Percentiles rank a stretch among this genome's conserved stretches.
phyloP scores from a whole-genome alignment of 1,140 invertebrate species.

The Yoshiicerus persimilis region DNA sequence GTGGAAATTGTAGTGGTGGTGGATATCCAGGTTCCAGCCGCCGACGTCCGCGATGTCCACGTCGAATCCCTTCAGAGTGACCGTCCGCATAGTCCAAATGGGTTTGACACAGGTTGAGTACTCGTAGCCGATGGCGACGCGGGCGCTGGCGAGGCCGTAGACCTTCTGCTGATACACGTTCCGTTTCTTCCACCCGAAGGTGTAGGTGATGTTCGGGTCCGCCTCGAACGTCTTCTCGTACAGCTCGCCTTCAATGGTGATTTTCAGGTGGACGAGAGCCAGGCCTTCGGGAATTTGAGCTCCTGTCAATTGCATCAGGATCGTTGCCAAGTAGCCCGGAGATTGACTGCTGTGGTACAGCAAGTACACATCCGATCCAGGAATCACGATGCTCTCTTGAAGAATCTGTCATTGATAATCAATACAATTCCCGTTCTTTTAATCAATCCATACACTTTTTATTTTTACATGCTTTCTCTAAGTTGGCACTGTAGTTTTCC shows the following conservation, averaged over 20 bases:
- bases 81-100: slow-evolving; percentile 92
- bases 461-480: background rate
- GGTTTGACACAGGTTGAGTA: slow-evolving; percentile 81
- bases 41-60: slow-evolving; percentile 95
- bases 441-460: background rate
- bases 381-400: slow-evolving; percentile 90
- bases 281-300: slow-evolving; percentile 75
- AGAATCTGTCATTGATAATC: slow-evolving; percentile 71
- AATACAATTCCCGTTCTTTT: background rate
- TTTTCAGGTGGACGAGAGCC: slow-evolving; percentile 82
- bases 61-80: slow-evolving; percentile 92
- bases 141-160: slow-evolving; percentile 47
- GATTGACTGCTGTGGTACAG: slow-evolving; percentile 91
- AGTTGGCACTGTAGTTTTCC: no score
- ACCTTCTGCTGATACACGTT: slow-evolving; percentile 97
- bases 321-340: slow-evolving; percentile 86
- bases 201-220: slow-evolving; percentile 89
- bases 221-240: slow-evolving; percentile 92
- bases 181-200: slow-evolving; percentile 94
- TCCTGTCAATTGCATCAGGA: slow-evolving; percentile 86
- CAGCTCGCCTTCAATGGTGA: slow-evolving; percentile 87
- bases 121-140: slow-evolving; percentile 82
- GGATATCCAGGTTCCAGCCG: slow-evolving; percentile 95
- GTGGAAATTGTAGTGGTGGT: slow-evolving; percentile 97
- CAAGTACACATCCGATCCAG: slow-evolving; percentile 85